Conservation (phyloP, 2,888 invertebrate species). For the Holacanthella duospinosa region DNA sequence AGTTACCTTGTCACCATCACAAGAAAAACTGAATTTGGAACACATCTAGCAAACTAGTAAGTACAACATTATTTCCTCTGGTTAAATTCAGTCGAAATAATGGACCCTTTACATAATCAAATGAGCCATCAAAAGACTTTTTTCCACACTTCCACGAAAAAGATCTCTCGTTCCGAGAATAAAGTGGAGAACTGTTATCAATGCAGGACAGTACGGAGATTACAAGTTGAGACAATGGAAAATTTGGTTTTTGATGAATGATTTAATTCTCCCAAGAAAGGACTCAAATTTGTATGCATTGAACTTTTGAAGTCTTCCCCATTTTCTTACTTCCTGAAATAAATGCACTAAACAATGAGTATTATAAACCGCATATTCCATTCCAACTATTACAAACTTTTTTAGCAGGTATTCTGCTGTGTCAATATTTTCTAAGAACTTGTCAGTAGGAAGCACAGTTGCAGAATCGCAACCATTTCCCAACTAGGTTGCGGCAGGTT, state of each 20-base stretch:
- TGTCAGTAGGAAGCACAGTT: no score
- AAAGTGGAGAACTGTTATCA: neutral
- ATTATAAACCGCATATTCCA: neutral
- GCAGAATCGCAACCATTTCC: no score
- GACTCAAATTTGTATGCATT: neutral
- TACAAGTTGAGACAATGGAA: neutral
- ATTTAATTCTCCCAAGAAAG: neutral
- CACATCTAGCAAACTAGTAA: neutral
- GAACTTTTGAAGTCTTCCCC: neutral
- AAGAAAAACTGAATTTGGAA: no score
- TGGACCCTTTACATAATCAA: no score
- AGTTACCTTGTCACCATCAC: no score
- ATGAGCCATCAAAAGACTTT: no score
- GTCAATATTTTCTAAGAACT: no score
- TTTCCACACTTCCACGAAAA: no score
- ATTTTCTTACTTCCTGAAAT: neutral
- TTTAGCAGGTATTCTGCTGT: no score
- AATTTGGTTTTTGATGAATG: neutral
- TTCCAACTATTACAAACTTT: neutral
- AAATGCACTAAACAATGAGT: neutral
- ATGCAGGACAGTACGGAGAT: neutral
- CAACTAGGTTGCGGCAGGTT: no score
- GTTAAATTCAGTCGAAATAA: no score
- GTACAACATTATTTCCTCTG: neutral
- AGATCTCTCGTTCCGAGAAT: neutral